phyloP scores from a whole-genome alignment of 1,140 invertebrate genomes.

The Drosophila sucinea region DNA sequence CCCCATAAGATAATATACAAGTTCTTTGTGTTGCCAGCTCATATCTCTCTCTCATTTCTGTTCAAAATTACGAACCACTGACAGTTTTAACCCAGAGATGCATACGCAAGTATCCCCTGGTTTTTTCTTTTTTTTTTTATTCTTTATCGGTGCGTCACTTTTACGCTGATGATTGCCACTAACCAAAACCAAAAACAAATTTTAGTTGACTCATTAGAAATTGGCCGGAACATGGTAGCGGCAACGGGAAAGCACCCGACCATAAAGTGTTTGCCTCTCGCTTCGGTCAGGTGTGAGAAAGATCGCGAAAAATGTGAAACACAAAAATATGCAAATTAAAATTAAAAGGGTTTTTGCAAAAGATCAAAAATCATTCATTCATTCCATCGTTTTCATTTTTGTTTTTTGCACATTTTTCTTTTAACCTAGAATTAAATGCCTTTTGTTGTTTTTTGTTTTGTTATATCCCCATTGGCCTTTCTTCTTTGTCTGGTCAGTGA shows the following conservation, averaged over 20 bases:
- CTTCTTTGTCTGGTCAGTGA: constrained; percentile 38
- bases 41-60: constrained; percentile 14
- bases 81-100: constrained; percentile 16
- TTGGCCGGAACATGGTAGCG: constrained; percentile 5
- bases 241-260: constrained; percentile 29
- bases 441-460: not conserved
- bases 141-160: constrained; percentile 31
- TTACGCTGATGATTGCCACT: constrained; percentile 4
- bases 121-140: constrained; percentile 1
- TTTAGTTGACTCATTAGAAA: constrained; percentile 35
- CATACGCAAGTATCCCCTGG: not conserved
- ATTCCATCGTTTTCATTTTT: constrained; percentile 11
- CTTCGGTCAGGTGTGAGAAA: constrained; percentile 14
- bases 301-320: constrained; percentile 1
- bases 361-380: constrained; percentile 7
- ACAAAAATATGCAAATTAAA: not conserved
- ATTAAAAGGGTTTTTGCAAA: constrained; percentile 14
- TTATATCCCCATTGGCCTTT: not conserved
- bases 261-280: constrained; percentile 13
- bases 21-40: constrained; percentile 2
- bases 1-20: not conserved
- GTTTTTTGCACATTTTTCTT: not conserved
- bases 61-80: constrained; percentile 36
- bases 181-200: constrained; percentile 9
- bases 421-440: constrained; percentile 4